Base-by-base conservation (phyloP, 2,888 invertebrate genomes). In the Furcula furcula region DNA sequence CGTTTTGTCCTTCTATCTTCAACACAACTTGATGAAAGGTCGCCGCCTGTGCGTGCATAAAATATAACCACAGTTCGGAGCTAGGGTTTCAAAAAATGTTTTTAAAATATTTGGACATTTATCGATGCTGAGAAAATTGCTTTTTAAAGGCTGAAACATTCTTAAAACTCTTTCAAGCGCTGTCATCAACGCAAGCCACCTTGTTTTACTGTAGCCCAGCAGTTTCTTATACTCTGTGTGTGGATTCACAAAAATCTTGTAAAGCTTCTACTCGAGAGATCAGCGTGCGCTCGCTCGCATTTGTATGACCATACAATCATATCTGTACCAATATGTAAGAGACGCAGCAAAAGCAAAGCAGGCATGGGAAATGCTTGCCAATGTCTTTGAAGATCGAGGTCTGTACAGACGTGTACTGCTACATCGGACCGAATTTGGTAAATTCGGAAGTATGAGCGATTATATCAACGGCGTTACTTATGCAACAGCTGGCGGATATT, bases 171-270 rank as follows among this genome's bases (percentile, higher is more conserved):
- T 49, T 31, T 43, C 38, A 34, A 46, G 25, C 20, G 45, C 37
- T 6, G 40, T 35, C 35, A 58, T 45, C 32, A 66, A 19, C 11
- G 32, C 32, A 25, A 32, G 18, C 32, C 38, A 46, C 29, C 45
- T 47, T 14, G 42, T 46, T 49, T 45, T 42, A 36, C 45, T 40
- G 29, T 45, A 32, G 25, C 32, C 26, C 18, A 32, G 26, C 19
- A 32, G 10, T 32, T 26, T 25, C 7, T 31, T 11, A 48, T 44
- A 38, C 12, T 47, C 38, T 22, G 33, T 52, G 9, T 61, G 47
- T 49, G 13, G 40, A 37, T 26, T 58, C 50, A 46, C 60, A 65
- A 38, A 61, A 55, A 29, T 56, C 50, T 51, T 65, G 61, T 11
- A 63, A 23, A 34, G 38, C 21, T 41, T 41, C 37, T 21, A 42